A percentile compares a stretch with the other conserved stretches of the same genome.
Evolutionary conservation across 1,140 invertebrate genomes (phyloP).

Genomic region (Drosophila murphyi): DNA sequence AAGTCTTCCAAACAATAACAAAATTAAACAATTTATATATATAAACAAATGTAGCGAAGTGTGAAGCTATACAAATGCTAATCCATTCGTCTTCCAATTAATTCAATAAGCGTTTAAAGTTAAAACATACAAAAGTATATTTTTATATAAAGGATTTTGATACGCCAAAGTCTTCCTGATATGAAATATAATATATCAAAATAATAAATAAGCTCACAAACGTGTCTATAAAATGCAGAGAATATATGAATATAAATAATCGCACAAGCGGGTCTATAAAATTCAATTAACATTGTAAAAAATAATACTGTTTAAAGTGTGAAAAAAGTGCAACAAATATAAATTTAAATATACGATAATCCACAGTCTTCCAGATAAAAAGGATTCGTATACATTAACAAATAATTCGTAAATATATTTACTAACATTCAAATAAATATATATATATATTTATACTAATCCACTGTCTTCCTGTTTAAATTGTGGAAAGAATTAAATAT

Average conservation of each 20-base stretch:
- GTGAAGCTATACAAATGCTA: constrained; percentile 25
- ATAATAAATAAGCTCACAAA: constrained; percentile 32
- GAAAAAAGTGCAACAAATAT: constrained; percentile 1
- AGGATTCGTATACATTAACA: neutral
- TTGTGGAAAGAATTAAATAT: constrained; percentile 4
- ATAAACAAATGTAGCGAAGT: constrained; percentile 35
- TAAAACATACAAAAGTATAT: constrained; percentile 32
- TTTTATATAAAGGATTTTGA: constrained; percentile 45
- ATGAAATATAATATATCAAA: neutral
- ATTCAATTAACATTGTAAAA: neutral
- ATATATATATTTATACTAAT: constrained; percentile 14
- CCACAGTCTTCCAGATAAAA: constrained; percentile 43
- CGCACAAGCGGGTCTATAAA: neutral
- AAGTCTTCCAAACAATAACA: constrained; percentile 60
- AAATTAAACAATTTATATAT: constrained; percentile 15
- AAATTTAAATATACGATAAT: constrained; percentile 13
- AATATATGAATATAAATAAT: neutral
- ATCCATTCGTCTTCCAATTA: constrained; percentile 72
- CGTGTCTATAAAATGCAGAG: constrained; percentile 18
- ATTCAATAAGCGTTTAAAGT: constrained; percentile 30
- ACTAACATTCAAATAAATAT: neutral
- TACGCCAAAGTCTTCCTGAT: neutral
- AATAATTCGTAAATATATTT: neutral
- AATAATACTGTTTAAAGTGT: neutral
- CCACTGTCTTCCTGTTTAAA: constrained; percentile 12